A percentile compares a stretch with the other conserved stretches of the same genome.
phyloP scores from a whole-genome alignment of 2,797 vertebrate genomes.

The Lacerta viridis region DNA sequence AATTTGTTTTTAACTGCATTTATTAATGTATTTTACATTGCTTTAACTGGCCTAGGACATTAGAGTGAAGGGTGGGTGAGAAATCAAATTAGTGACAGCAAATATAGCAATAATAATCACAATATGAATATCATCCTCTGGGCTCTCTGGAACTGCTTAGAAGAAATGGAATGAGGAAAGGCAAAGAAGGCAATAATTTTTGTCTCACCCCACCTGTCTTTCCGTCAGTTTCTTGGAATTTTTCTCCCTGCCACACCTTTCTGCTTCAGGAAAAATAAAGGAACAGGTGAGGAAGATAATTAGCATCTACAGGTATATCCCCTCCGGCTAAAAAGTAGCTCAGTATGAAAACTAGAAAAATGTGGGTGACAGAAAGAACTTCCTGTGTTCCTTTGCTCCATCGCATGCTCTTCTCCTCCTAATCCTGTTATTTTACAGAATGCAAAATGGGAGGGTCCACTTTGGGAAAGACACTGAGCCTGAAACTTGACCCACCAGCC shows the following conservation, averaged over 20 bases:
- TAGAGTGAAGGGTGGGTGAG: too few relatives aligned
- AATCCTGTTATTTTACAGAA: background rate
- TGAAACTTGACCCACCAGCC: background rate
- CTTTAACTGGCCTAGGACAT: too few relatives aligned
- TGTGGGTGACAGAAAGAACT: background rate
- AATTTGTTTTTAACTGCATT: too few relatives aligned
- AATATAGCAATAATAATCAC: too few relatives aligned
- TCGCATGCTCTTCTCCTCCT: background rate
- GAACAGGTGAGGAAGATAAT: background rate
- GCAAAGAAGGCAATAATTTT: background rate
- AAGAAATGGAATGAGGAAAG: background rate
- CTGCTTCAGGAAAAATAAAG: background rate
- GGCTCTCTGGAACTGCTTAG: background rate
- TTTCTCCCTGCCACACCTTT: background rate
- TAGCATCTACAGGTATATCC: background rate
- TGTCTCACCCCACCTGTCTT: background rate
- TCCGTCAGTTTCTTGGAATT: background rate
- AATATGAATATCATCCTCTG: background rate
- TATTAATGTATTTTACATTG: too few relatives aligned
- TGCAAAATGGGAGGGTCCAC: background rate
- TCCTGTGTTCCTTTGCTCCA: background rate
- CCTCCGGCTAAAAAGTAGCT: constrained; percentile 1
- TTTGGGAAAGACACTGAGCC: background rate
- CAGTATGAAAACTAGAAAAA: background rate
- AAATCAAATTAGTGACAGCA: too few relatives aligned